Percentiles rank a stretch among this genome's conserved stretches.
These are phyloP conservation scores for Xestia sexstrigata DNA, from an alignment of 2,888 invertebrate genomes.

Conservation along the genomic window DNA sequence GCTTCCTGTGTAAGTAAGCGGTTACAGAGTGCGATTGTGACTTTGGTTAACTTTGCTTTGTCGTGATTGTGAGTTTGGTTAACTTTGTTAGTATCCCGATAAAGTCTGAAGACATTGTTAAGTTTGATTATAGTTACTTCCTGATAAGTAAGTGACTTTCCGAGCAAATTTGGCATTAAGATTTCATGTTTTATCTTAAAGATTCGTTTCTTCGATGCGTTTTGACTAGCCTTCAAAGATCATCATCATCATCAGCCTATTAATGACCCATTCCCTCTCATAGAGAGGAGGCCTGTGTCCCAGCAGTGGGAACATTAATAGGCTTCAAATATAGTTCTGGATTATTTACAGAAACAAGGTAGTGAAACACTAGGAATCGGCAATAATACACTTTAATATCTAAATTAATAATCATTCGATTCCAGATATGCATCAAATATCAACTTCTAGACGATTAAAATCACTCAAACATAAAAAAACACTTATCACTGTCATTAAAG, in stretches of 20 bases:
- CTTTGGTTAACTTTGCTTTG: slow-evolving; percentile 48
- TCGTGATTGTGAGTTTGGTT: slow-evolving; percentile 51
- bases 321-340: background rate
- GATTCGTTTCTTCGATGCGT: background rate
- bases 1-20: slow-evolving; percentile 61
- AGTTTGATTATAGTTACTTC: slow-evolving; percentile 31
- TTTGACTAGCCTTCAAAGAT: background rate
- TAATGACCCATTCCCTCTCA: too few relatives aligned
- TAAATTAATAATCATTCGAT: background rate
- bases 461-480: slow-evolving; percentile 13
- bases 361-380: background rate
- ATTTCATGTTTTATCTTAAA: background rate
- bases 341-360: background rate
- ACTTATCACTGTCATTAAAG: slow-evolving; percentile 67
- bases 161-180: background rate
- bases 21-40: slow-evolving; percentile 47
- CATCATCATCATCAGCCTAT: too few relatives aligned
- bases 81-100: slow-evolving; percentile 50
- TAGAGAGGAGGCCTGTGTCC: too few relatives aligned
- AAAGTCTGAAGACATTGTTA: slow-evolving; percentile 38
- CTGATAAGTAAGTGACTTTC: slow-evolving; percentile 1
- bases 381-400: background rate
- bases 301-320: too few relatives aligned
- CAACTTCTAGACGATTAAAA: slow-evolving; percentile 34
- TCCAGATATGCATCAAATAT: background rate